Evolutionary conservation across 2,888 invertebrate species (phyloP).

Genomic region (Catonia carolina): DNA sequence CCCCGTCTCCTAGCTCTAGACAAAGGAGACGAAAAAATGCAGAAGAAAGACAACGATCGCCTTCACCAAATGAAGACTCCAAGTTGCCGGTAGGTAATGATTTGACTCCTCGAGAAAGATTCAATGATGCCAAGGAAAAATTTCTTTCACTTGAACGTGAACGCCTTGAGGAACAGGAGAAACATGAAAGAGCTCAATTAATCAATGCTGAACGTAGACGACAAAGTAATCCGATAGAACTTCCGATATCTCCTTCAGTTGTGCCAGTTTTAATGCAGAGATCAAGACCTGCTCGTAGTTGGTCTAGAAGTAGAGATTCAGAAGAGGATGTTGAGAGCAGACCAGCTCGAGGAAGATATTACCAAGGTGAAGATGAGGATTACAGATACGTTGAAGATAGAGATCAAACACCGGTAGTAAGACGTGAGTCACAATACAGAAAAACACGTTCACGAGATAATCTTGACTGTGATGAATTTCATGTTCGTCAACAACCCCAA

Average conservation of each 20-base stretch:
- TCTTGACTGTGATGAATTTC: constrained; percentile 16
- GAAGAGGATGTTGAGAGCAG: constrained; percentile 27
- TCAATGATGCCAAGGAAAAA: constrained; percentile 81
- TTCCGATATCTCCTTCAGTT: constrained; percentile 24
- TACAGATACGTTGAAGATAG: constrained; percentile 22
- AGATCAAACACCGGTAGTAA: constrained; percentile 9
- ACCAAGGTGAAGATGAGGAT: constrained; percentile 16
- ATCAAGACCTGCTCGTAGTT: constrained; percentile 20
- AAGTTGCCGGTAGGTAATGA: constrained; percentile 4
- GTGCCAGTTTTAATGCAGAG: constrained; percentile 11
- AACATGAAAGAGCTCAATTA: constrained; percentile 41
- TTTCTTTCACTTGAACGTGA: constrained; percentile 72
- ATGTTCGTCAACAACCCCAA: neutral
- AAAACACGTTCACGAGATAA: constrained; percentile 16
- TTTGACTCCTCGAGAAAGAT: constrained; percentile 35
- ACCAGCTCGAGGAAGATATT: constrained; percentile 18
- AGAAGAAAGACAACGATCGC: constrained; percentile 32
- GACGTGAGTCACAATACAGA: constrained; percentile 20
- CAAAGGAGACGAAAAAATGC: constrained; percentile 19
- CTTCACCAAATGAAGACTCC: constrained; percentile 29
- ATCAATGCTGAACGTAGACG: constrained; percentile 23
- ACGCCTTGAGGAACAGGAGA: constrained; percentile 52
- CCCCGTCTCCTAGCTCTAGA: neutral
- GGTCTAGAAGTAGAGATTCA: constrained; percentile 22
- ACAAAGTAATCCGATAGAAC: constrained; percentile 19